Percentiles rank a stretch among this genome's conserved stretches.
Conservation (phyloP, 2,113 vertebrate species). For the Ailuropoda melanoleuca region DNA sequence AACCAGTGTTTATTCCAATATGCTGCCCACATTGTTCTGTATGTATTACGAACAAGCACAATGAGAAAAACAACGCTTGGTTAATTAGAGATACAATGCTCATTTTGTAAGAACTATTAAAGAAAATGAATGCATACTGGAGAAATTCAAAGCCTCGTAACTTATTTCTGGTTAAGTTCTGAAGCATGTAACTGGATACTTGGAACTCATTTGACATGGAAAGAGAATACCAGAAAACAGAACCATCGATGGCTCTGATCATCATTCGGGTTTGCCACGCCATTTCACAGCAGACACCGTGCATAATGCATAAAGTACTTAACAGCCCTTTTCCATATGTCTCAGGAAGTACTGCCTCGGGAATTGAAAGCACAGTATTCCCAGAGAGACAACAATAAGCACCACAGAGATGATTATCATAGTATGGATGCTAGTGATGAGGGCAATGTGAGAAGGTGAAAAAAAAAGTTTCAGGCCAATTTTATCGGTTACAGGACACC, state of each 20-base stretch:
- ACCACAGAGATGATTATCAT: background rate
- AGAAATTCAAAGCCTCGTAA: background rate
- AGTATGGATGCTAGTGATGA: background rate
- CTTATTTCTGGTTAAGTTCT: slow-evolving; percentile 1
- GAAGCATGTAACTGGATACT: background rate
- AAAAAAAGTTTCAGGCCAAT: background rate
- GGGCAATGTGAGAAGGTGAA: background rate
- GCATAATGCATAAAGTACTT: background rate
- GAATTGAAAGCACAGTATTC: slow-evolving; percentile 62
- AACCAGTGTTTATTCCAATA: background rate
- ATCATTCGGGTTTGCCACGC: background rate
- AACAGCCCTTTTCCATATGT: slow-evolving; percentile 26
- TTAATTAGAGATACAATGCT: background rate
- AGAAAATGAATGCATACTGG: background rate
- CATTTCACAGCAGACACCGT: background rate
- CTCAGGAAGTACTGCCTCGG: background rate
- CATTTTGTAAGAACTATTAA: background rate
- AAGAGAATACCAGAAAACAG: background rate
- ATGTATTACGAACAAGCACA: background rate
- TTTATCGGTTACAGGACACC: background rate
- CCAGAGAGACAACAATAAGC: slow-evolving; percentile 33
- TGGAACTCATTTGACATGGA: background rate
- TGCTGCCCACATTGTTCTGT: background rate
- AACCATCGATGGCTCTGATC: background rate
- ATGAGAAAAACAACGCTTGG: background rate